A percentile compares a stretch with the other conserved stretches of the same genome.
Evolutionary conservation across 2,888 invertebrate species (phyloP).

Genomic region (Orgyia antiqua): DNA sequence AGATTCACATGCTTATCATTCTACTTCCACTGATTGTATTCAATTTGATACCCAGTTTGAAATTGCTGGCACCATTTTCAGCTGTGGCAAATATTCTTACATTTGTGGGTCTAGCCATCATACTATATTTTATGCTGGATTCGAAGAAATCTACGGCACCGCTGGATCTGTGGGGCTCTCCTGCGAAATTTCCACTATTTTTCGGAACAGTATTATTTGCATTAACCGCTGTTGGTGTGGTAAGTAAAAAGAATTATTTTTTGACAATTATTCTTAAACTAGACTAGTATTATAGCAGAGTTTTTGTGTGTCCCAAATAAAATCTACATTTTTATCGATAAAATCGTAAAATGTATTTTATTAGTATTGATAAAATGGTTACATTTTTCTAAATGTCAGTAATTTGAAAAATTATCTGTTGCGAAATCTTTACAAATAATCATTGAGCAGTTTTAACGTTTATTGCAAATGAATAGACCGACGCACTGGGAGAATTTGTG

Average conservation of each 20-base stretch:
- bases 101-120: constrained; percentile 85
- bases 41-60: constrained; percentile 86
- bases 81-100: constrained; percentile 89
- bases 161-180: constrained; percentile 57
- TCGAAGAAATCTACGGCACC: constrained; percentile 42
- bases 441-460: too few relatives aligned
- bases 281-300: too few relatives aligned
- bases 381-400: too few relatives aligned
- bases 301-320: too few relatives aligned
- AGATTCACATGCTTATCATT: constrained; percentile 82
- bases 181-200: constrained; percentile 47
- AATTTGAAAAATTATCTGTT: too few relatives aligned
- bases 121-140: constrained; percentile 81
- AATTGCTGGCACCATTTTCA: constrained; percentile 89
- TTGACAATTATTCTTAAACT: too few relatives aligned
- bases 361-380: too few relatives aligned
- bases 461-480: too few relatives aligned
- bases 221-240: constrained; percentile 89
- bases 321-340: too few relatives aligned
- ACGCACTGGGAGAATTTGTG: too few relatives aligned
- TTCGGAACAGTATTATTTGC: constrained; percentile 95
- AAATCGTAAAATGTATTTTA: too few relatives aligned
- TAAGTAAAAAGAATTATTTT: constrained; percentile 52
- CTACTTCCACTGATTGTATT: constrained; percentile 83
- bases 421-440: too few relatives aligned